Evolutionary conservation across 2,797 vertebrate species (phyloP).

Genomic region (Sebastes nivosus): DNA sequence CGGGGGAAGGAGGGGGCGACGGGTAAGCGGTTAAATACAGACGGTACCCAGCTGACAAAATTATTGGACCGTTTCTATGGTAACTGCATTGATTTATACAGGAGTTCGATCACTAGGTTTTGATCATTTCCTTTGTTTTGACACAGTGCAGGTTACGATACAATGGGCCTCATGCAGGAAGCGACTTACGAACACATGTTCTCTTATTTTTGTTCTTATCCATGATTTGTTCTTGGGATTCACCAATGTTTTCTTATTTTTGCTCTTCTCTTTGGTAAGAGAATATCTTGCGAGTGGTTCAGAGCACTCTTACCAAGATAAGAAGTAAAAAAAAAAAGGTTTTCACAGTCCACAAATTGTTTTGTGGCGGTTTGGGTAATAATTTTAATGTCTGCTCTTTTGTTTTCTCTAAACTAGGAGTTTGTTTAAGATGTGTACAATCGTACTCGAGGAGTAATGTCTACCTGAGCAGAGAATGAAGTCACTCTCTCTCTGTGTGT

Average conservation of each 20-base stretch:
- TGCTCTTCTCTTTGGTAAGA: no score
- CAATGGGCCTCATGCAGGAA: no score
- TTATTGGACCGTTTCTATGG: background rate
- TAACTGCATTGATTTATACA: background rate
- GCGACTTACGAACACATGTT: fast-evolving
- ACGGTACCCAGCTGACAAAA: background rate
- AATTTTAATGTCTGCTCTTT: background rate
- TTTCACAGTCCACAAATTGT: no score
- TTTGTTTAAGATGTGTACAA: background rate
- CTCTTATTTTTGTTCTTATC: fast-evolving
- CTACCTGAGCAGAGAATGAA: no score
- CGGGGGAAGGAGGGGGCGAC: no score
- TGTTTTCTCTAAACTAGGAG: background rate
- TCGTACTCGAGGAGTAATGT: background rate
- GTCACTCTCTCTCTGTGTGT: no score
- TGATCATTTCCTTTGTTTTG: background rate
- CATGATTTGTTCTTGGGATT: no score
- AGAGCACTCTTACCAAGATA: no score
- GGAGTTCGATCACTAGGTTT: background rate
- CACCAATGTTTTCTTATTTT: no score
- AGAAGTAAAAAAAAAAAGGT: no score
- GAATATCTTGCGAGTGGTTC: no score
- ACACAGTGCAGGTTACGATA: background rate
- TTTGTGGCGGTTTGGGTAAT: background rate
- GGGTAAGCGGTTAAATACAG: background rate